Percentiles rank a stretch among this genome's conserved stretches.
Evolutionary conservation across 37 sponge, comb jelly and placozoan genomes (phyloP).

Genomic region (Geodia barretti): DNA sequence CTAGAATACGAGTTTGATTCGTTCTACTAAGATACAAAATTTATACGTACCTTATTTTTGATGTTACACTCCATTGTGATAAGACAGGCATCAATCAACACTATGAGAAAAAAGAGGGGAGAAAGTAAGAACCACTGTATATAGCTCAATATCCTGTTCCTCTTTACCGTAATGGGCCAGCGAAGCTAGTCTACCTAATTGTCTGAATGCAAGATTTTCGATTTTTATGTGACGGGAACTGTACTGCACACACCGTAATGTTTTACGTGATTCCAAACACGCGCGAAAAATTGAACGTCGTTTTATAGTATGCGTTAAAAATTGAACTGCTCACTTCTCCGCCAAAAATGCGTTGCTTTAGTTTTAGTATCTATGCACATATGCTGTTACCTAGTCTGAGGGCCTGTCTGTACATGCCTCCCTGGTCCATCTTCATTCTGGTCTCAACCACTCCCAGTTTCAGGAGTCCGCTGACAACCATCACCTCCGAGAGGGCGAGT

Average conservation of each 20-base stretch:
- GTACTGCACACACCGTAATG: background rate
- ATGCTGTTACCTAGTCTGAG: slow-evolving; percentile 70
- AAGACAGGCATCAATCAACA: background rate
- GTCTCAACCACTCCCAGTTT: slow-evolving; percentile 65
- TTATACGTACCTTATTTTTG: background rate
- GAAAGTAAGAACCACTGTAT: no score
- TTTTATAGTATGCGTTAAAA: no score
- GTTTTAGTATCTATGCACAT: background rate
- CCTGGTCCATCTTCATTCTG: slow-evolving; percentile 72
- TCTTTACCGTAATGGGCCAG: no score
- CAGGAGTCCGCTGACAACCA: slow-evolving; percentile 58
- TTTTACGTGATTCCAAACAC: background rate
- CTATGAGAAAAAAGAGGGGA: no score
- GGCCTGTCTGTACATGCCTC: slow-evolving; percentile 74
- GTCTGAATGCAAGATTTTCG: no score
- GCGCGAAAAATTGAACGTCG: background rate
- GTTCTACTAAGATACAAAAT: no score
- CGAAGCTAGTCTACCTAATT: no score
- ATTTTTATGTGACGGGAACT: no score
- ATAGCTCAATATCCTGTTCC: no score
- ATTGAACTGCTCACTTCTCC: background rate
- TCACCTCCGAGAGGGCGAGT: slow-evolving; percentile 52
- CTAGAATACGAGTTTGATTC: no score
- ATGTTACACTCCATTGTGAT: background rate
- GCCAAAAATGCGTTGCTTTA: background rate